phyloP scores from a whole-genome alignment of 2,113 vertebrate genomes.

The Lutjanus erythropterus region DNA sequence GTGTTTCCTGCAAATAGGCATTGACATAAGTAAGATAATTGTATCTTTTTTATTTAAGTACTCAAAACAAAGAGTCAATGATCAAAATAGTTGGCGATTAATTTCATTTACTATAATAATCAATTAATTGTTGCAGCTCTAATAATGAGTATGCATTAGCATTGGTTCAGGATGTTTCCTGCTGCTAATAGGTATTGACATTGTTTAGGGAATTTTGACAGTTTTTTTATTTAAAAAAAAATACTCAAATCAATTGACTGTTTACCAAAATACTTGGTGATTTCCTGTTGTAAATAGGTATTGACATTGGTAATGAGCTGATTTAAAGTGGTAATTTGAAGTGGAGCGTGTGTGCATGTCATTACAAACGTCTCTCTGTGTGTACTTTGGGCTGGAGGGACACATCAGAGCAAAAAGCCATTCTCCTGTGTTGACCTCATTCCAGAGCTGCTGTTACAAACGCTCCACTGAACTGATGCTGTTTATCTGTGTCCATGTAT shows the following conservation, averaged over 20 bases:
- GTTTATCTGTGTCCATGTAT: slow-evolving; percentile 39
- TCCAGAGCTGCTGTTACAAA: slow-evolving; percentile 65
- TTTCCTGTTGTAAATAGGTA: not conserved
- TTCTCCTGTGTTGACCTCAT: slow-evolving; percentile 73
- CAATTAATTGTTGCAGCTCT: no score
- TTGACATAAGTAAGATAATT: not conserved
- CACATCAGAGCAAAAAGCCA: slow-evolving; percentile 60
- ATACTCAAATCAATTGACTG: no score
- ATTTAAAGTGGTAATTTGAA: slow-evolving; percentile 33
- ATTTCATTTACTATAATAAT: no score
- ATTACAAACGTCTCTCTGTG: slow-evolving; percentile 53
- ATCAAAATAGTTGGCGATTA: no score
- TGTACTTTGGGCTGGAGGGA: slow-evolving; percentile 59
- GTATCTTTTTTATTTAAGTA: no score
- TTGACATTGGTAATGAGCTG: not conserved
- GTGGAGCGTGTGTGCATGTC: slow-evolving; percentile 43
- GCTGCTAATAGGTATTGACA: no score
- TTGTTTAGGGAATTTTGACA: no score
- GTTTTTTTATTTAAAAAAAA: no score
- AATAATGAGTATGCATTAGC: no score
- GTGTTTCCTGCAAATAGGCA: not conserved
- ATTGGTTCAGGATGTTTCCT: no score
- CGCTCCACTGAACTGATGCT: slow-evolving; percentile 63
- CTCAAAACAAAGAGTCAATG: no score
- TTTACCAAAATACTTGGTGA: no score